phyloP scores from a whole-genome alignment of 2,113 vertebrate genomes.

The Microcebus jonahi region DNA sequence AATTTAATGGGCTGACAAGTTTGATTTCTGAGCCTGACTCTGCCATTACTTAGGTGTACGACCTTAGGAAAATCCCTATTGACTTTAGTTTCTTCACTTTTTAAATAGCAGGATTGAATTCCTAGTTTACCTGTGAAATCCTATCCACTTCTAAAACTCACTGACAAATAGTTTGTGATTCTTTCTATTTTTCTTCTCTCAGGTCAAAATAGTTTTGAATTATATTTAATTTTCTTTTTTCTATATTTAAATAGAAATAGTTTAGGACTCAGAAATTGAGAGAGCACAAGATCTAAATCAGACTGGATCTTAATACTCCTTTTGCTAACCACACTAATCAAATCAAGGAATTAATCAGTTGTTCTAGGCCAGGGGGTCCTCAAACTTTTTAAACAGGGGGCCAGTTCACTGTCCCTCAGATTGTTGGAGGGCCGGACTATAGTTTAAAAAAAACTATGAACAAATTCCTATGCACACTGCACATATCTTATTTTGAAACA shows the following conservation, averaged over 20 bases:
- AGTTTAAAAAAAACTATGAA: no score
- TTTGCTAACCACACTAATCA: not conserved
- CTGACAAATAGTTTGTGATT: conserved; percentile 2
- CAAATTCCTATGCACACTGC: no score
- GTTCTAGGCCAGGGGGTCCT: not conserved
- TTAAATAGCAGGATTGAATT: not conserved
- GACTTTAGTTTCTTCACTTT: conserved; percentile 29
- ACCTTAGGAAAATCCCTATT: not conserved
- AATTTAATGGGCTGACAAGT: not conserved
- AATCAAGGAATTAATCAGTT: not conserved
- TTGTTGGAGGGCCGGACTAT: no score
- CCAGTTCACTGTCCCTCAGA: no score
- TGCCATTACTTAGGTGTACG: not conserved
- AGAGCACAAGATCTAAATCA: not conserved
- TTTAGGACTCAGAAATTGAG: not conserved
- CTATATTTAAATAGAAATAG: not conserved
- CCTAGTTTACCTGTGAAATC: conserved; percentile 18
- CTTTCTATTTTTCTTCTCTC: not conserved
- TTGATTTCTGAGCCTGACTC: not conserved
- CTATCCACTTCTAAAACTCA: not conserved
- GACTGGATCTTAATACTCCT: not conserved
- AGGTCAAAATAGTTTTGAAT: conserved; percentile 14
- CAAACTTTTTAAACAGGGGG: no score
- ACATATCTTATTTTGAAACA: no score
- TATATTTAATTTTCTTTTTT: not conserved